Base-by-base conservation (phyloP, 2,797 vertebrate genomes). In the Enoplosus armatus region DNA sequence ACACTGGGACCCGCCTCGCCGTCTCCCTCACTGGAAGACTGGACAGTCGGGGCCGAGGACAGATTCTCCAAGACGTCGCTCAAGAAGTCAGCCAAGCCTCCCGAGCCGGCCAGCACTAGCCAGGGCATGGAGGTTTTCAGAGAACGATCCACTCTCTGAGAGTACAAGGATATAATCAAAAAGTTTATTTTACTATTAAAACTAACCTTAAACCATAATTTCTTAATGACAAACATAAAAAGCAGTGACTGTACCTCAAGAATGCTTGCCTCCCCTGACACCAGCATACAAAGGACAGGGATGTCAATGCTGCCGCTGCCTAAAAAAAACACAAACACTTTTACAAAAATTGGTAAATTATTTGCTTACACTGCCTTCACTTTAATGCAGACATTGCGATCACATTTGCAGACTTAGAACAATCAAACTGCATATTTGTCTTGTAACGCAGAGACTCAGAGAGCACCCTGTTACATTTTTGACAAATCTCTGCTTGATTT, bases 271-370 rank as follows among this genome's bases (percentile, higher is more conserved):
- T 96, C 94, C 7, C 97, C 97, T 14, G 95, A 95, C 2, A 98
- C 93, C 78, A 98, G 89, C 89, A 98, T 95, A 41, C 97, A 96
- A 24, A 98, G 88, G 15, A 98, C 97, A 5, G 97, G 97, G 72
- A 98, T 97, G 82, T 98, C 96, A 68, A 98, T 98, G 83, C 92
- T 96, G 72, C 96, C 96, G 4, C 93, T 96, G 43, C 95, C 97
- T 98, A 65, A 12, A 68, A 66, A n/a, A 50, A 80, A 82, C 1
- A 91, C 2, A 80, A 31, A 60, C 6, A 61, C 31, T 55, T 66
- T 61, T n/a, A 16, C 7, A 29, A 29, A 67, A 27, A 27, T 20
- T 55, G 6, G 6, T 20, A 22, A 81, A 69, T 31, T 4, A 2
- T 54, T 61, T 39, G 1, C 43, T 56, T 11, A n/a, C 4, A 8